phyloP scores from a whole-genome alignment of 2,113 vertebrate species.

The Prunella fulvescens region DNA sequence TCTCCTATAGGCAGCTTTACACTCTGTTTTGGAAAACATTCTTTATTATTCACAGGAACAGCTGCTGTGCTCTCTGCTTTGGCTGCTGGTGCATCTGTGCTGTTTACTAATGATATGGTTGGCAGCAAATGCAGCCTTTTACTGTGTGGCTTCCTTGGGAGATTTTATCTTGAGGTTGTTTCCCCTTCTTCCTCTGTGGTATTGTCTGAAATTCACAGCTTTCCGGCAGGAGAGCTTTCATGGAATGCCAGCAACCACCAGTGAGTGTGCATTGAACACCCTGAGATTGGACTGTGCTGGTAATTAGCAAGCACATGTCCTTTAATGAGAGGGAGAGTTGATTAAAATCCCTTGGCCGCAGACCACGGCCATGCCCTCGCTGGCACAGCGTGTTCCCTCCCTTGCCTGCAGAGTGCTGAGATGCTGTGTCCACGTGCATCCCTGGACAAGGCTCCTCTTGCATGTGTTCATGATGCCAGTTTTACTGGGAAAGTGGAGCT shows the following conservation, averaged over 20 bases:
- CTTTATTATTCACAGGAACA: background rate
- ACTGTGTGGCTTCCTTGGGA: constrained; percentile 20
- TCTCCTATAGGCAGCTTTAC: background rate
- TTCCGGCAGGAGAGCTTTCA: background rate
- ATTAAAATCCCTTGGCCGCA: background rate
- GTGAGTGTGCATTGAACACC: background rate
- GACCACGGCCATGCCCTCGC: background rate
- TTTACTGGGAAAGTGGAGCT: background rate
- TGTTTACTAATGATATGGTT: background rate
- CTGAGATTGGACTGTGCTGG: background rate
- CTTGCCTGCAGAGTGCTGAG: background rate
- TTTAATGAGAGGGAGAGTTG: background rate
- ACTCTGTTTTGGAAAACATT: background rate
- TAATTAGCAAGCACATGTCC: background rate
- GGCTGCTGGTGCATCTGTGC: background rate
- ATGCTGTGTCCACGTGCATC: background rate
- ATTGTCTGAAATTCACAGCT: constrained; percentile 5
- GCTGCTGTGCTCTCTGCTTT: background rate
- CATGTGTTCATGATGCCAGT: background rate
- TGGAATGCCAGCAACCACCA: background rate
- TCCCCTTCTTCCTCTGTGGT: constrained; percentile 11
- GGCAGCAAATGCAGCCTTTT: constrained; percentile 7
- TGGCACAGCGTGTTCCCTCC: background rate
- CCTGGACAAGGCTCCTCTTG: background rate
- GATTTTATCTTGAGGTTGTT: constrained; percentile 46